Base-by-base conservation (phyloP, 2,888 invertebrate species). In the Arge pagana region DNA sequence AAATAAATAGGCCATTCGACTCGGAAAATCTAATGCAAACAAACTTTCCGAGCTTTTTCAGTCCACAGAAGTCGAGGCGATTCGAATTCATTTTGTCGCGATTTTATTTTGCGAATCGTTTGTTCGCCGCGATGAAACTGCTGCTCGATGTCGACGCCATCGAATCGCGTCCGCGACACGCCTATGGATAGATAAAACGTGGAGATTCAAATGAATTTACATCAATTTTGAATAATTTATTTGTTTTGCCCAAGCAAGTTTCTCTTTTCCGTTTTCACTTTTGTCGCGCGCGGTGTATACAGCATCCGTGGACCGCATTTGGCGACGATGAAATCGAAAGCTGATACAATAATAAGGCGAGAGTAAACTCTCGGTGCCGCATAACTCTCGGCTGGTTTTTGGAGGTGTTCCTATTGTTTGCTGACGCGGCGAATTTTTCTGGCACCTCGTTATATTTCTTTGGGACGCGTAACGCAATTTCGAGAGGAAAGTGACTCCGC, bases 221-320 rank as follows among this genome's bases (percentile, higher is more conserved):
- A 51, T 51, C 43, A 51, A 42, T 43, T 51, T 51, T 51, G 43
- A 51, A 51, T 51, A 51, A 51, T 43, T 51, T 51, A 51, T 51
- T 51, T 51, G 50, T 51, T 45, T 33, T 19, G 24, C 23, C 35
- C 2, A 16, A 43, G 33, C 8, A 26, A 35, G 50, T 51, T 51
- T 51, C 50, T 51, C 50, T 51, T 51, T 51, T 51, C n/a, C 50
- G 50, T 51, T 51, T 51, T 51, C 50, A 51, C 50, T 35, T 35
- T 42, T 35, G 35, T 19, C 42, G 35, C 42, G 26, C 43, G 16
- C 35, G 35, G 35, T 33, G 33, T 33, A 23, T 30, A 33, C 35
- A 33, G 18, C 33, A 23, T 15, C 2, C 28, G 28, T 33, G 45
- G 33, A 45, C 19, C 45, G 45, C 23, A 33, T 45, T 45, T 45